Evolutionary conservation across 1,140 invertebrate species (phyloP), one percentile per base, ranked within the genome.

Genomic region (Goniozus legneri): DNA sequence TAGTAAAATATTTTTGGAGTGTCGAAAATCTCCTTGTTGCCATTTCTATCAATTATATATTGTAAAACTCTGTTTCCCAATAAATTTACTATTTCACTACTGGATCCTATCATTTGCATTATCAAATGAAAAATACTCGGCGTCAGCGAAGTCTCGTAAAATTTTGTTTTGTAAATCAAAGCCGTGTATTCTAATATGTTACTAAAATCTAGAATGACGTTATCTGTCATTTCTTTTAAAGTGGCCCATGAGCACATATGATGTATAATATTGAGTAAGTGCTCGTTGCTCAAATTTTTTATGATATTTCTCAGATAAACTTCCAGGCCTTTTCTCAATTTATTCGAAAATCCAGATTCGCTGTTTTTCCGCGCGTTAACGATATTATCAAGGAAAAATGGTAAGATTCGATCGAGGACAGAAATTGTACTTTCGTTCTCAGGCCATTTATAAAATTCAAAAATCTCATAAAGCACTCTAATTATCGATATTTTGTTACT

Each of bases 11-110:
- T 74, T 43, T 65, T 71, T 0, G 81, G 80, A 0, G 71, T 71
- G 22, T 74, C 58, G 36, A 83, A 78, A 39, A 72, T 56, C 12
- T 54, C 18, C 18, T 56, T 64, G 47, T 84, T 83, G 0, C 67
- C 49, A 10, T 73, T 66, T 40, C 81, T 62, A 52, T 84, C 81
- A 2, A 82, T 61, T 32, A 84, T 62, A 55, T 75, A 67, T 18
- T 81, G 75, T 2, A 82, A 48, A 2, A 82, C 69, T 14, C 79
- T 62, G 47, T 77, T 77, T 4, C 80, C 80, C 8, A 82, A 53
- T 0, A 82, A 56, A 45, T 71, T 80, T 10, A 76, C 65, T 12
- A 77, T 51, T 38, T 62, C 48, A 47, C 74, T 76, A 13, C 62
- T 38, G 0, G 77, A 79, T 4, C 59, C 54, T 33, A 82, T 73